Base-by-base conservation (phyloP, 2,113 vertebrate genomes). In the Podilymbus podiceps region DNA sequence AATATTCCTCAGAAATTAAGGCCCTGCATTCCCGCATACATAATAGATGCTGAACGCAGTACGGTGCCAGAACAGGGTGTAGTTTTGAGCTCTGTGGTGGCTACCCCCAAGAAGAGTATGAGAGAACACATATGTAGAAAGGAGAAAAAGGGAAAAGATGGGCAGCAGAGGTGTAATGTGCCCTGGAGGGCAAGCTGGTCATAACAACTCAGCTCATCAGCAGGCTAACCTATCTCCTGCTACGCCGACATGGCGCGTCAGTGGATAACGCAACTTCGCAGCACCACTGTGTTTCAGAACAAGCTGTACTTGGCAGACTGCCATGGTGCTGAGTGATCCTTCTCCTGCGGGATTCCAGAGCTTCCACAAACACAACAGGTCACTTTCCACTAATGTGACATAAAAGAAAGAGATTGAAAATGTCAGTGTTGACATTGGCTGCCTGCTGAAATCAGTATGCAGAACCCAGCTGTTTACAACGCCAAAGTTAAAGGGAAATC, bases 281-380 rank as follows among this genome's bases (percentile, higher is more conserved):
- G 96, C 95, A 50, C 87, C 47, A 40, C 85, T 46, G 44, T 30
- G 73, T 62, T 96, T 96, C 94, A 89, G 87, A 94, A 98, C 96
- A 97, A 98, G 94, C 88, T 97, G 95, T 98, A 91, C 95, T 97
- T 97, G 95, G 95, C 95, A 62, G 46, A 16, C 49, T 72, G 97
- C 96, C 95, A 91, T 4, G 52, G 66, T 67, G 94, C 83, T 81
- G 90, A 97, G 53, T 78, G 93, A 97, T 97, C 91, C 94, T 96
- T 95, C 96, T 96, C 96, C 89, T 88, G 79, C 5, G n/a, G 95
- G 97, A 97, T 95, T 96, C 96, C 93, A 97, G 62, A 95, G 92
- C 95, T 95, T 97, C 92, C 95, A 96, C 89, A 97, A 95, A 97
- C 81, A 97, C 88, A 96, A 79, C 88, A 96, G 97, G 74, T 96